A percentile compares a stretch with the other conserved stretches of the same genome.
Conservation (phyloP, 2,113 vertebrate species). For the Corydoras sp. region DNA sequence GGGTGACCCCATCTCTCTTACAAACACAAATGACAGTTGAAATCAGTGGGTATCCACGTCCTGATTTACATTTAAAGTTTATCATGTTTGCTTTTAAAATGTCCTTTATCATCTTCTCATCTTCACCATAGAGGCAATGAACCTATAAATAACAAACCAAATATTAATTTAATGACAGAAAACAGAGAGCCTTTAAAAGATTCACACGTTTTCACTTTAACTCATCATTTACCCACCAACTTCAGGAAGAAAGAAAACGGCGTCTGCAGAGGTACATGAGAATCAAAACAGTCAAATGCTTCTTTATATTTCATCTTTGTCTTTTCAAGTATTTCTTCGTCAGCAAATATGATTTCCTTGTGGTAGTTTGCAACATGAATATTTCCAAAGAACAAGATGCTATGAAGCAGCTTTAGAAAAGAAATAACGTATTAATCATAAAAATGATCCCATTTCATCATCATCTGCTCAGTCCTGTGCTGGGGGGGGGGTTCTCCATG, state of each 20-base stretch:
- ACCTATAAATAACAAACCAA: not conserved
- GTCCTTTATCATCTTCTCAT: not conserved
- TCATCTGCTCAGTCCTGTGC: too few relatives aligned
- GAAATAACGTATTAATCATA: not conserved
- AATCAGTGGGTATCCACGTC: not conserved
- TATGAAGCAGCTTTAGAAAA: conserved; percentile 7
- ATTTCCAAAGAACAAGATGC: conserved; percentile 16
- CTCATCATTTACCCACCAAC: not conserved
- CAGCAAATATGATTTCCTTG: not conserved
- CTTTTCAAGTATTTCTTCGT: not conserved
- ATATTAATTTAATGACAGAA: not conserved
- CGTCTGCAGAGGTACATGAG: not conserved
- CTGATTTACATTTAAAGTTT: too few relatives aligned
- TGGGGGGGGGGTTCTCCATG: too few relatives aligned
- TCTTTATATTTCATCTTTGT: not conserved
- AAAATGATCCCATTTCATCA: not conserved
- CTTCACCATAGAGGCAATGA: not conserved
- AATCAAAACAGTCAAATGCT: not conserved
- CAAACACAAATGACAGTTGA: conserved; percentile 3
- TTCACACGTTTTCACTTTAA: not conserved
- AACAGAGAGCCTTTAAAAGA: not conserved
- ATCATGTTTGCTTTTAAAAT: not conserved
- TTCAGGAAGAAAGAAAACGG: conserved; percentile 7
- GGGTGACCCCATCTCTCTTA: not conserved
- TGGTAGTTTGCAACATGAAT: not conserved